phyloP scores from a whole-genome alignment of 2,888 invertebrate species.

The Plagodis dolabraria region DNA sequence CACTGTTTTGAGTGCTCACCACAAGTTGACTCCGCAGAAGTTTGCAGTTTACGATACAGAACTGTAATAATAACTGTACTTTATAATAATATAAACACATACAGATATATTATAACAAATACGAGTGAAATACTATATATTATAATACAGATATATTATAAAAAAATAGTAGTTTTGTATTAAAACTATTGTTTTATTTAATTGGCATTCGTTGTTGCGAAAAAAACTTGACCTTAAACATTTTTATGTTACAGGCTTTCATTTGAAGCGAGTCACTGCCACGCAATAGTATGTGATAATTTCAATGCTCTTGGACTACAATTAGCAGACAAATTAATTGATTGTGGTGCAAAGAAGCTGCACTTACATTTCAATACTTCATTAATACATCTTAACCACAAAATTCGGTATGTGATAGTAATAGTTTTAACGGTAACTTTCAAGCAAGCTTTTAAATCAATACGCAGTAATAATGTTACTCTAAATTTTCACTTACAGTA shows the following conservation, averaged over 20 bases:
- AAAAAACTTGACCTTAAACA: no score
- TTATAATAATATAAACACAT: no score
- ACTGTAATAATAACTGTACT: no score
- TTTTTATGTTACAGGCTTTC: slow-evolving; percentile 40
- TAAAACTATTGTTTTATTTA: no score
- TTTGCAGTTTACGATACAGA: no score
- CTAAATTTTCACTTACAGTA: slow-evolving; percentile 27
- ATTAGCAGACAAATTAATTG: slow-evolving; percentile 48
- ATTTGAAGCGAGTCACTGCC: slow-evolving; percentile 41
- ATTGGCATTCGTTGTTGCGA: no score
- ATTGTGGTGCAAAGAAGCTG: slow-evolving; percentile 51
- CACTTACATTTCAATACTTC: slow-evolving; percentile 38
- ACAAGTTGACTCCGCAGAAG: no score
- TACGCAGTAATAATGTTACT: not conserved
- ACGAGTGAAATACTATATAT: no score
- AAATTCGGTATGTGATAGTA: not conserved
- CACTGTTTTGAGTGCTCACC: no score
- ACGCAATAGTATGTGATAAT: slow-evolving; percentile 47
- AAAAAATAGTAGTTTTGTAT: no score
- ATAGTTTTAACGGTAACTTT: not conserved
- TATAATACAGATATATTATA: no score
- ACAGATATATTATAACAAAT: no score
- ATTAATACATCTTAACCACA: not conserved
- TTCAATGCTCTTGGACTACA: slow-evolving; percentile 43
- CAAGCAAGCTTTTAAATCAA: not conserved